Conservation (phyloP, 2,888 invertebrate genomes). For the Chrysotoxum bicinctum region DNA sequence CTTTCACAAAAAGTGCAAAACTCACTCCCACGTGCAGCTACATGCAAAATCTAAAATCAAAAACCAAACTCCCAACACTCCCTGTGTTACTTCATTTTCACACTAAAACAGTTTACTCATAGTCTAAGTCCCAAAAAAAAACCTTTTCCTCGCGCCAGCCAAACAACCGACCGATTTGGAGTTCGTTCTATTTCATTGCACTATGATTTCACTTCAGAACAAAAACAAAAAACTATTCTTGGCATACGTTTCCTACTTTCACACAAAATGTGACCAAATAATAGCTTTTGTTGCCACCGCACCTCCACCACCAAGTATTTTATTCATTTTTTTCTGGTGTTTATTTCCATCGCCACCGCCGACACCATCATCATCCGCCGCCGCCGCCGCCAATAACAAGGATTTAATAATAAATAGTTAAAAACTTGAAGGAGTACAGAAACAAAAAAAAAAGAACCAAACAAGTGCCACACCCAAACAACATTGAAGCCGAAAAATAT, state of each 20-base stretch:
- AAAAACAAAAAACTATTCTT: slow-evolving; percentile 14
- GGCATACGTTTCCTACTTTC: slow-evolving; percentile 57
- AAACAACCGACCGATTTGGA: not conserved
- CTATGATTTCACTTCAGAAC: not conserved
- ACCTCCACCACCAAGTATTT: slow-evolving; percentile 2
- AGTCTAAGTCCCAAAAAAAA: slow-evolving; percentile 7
- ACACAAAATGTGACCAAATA: slow-evolving; percentile 71
- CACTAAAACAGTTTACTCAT: slow-evolving; percentile 45
- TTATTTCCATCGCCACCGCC: slow-evolving; percentile 14
- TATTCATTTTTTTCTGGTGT: slow-evolving; percentile 22
- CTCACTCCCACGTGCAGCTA: not conserved
- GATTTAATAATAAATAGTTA: slow-evolving; percentile 67
- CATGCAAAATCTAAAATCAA: not conserved
- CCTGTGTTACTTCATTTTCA: slow-evolving; percentile 37
- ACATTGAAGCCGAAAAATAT: not conserved
- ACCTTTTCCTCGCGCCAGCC: not conserved
- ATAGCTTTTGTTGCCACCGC: slow-evolving; percentile 32
- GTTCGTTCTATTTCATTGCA: slow-evolving; percentile 10
- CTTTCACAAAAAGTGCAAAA: slow-evolving; percentile 2
- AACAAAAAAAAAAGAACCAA: not conserved
- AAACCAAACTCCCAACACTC: not conserved
- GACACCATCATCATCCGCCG: not conserved
- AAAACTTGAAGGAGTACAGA: not conserved
- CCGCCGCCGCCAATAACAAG: slow-evolving; percentile 52
- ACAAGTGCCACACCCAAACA: slow-evolving; percentile 21